Conservation (phyloP, 2,113 vertebrate genomes). For the Nettapus auritus region DNA sequence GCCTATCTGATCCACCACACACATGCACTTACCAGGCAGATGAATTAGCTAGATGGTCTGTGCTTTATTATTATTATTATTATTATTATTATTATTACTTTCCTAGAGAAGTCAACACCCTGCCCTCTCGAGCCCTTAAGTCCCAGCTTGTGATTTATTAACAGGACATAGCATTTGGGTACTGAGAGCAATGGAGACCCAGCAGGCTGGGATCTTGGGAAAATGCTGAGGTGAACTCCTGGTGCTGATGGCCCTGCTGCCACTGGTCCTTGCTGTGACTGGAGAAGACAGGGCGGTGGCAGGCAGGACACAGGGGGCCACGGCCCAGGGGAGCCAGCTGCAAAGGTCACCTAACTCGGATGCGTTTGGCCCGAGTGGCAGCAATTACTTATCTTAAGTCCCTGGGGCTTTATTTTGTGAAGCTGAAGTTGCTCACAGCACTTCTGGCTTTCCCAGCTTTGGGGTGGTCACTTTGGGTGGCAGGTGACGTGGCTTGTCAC, state of each 20-base stretch:
- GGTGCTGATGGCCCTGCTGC: background rate
- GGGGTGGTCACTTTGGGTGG: background rate
- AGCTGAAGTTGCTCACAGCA: background rate
- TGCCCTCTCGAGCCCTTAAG: background rate
- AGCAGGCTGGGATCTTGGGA: accelerated
- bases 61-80: background rate
- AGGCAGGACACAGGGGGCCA: background rate
- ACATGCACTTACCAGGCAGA: constrained; percentile 17
- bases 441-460: background rate
- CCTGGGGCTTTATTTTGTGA: background rate
- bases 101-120: background rate
- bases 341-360: accelerated
- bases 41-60: constrained; percentile 14
- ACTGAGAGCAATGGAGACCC: accelerated
- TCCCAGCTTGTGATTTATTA: background rate
- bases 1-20: constrained; percentile 50
- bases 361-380: background rate
- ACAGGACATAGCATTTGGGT: background rate
- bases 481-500: constrained; percentile 25
- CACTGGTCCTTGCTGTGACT: accelerated
- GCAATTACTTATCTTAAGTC: background rate
- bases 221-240: accelerated
- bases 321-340: background rate
- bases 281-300: background rate
- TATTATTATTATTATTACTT: constrained; percentile 5